Percentiles rank a stretch among this genome's conserved stretches.
phyloP scores from a whole-genome alignment of 2,797 vertebrate genomes.

The Danio aesculapii region DNA sequence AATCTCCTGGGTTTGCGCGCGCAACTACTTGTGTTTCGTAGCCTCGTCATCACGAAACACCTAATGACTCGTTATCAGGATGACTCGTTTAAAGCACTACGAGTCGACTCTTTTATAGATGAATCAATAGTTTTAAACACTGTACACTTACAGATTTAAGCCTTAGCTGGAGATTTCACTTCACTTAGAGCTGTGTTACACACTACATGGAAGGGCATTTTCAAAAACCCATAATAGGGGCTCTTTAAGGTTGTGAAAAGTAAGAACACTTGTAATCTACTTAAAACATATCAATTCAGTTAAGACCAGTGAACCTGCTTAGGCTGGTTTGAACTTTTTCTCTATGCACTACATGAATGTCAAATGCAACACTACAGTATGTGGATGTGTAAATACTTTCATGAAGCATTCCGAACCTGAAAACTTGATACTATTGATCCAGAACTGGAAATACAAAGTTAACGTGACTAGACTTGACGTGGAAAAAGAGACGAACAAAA shows the following conservation, averaged over 20 bases:
- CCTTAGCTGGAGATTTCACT: too few relatives aligned
- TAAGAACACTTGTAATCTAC: neutral
- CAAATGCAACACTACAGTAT: conserved; percentile 16
- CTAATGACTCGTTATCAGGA: too few relatives aligned
- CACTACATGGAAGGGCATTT: too few relatives aligned
- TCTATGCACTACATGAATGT: neutral
- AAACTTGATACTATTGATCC: conserved; percentile 7
- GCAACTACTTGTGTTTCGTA: too few relatives aligned
- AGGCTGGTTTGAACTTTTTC: neutral
- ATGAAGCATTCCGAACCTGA: conserved; percentile 1
- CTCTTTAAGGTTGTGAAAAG: neutral
- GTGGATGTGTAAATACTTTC: conserved; percentile 36
- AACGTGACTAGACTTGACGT: conserved; percentile 27
- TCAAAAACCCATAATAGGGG: too few relatives aligned
- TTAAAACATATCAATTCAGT: neutral
- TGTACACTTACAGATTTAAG: too few relatives aligned
- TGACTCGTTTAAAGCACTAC: too few relatives aligned
- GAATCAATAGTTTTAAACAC: too few relatives aligned
- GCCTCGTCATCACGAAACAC: too few relatives aligned
- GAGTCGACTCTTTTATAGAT: too few relatives aligned
- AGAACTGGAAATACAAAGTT: conserved; percentile 20
- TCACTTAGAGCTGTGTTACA: too few relatives aligned
- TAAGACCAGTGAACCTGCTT: neutral
- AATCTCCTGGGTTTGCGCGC: too few relatives aligned
- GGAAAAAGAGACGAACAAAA: neutral